A percentile compares a stretch with the other conserved stretches of the same genome.
These are phyloP conservation scores for Andrena flavipes DNA, from an alignment of 2,888 invertebrate species.

Conservation along the genomic window DNA sequence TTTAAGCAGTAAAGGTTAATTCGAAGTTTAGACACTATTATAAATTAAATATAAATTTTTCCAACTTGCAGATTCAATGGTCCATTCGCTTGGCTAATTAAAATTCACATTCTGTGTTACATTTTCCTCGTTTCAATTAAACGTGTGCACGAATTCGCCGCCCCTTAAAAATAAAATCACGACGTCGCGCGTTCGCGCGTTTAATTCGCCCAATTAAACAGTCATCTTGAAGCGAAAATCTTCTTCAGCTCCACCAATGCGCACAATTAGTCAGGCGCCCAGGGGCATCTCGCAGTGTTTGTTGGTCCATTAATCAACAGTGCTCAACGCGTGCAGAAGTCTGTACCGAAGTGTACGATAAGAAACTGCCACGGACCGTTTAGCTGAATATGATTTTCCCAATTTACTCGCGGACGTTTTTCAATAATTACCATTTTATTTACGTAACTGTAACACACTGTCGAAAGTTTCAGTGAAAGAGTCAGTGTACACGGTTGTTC, in stretches of 20 bases:
- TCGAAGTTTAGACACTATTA: no score
- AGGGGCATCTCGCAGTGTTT: conserved; percentile 10
- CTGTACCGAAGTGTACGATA: conserved; percentile 30
- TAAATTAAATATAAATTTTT: no score
- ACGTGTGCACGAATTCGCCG: no score
- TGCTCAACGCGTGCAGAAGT: conserved; percentile 20
- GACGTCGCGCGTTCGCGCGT: no score
- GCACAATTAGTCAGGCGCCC: not conserved
- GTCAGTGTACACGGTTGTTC: not conserved
- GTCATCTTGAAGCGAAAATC: conserved; percentile 18
- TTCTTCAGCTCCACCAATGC: not conserved
- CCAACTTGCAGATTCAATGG: no score
- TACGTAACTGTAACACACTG: conserved; percentile 35
- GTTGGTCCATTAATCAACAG: conserved; percentile 35
- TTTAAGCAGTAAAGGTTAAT: no score
- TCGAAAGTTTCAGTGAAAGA: conserved; percentile 22
- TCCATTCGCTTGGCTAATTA: no score
- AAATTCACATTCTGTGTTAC: no score
- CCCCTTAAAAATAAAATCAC: no score
- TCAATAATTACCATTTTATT: conserved; percentile 22
- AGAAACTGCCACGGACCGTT: not conserved
- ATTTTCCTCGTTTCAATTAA: no score
- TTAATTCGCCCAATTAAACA: conserved; percentile 14
- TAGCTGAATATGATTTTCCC: conserved; percentile 20
- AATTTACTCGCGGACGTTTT: conserved; percentile 19